Evolutionary conservation across 23 tunicate genomes (phyloP), one percentile per base, ranked within the genome.

Genomic region (Trididemnum miniatum): DNA sequence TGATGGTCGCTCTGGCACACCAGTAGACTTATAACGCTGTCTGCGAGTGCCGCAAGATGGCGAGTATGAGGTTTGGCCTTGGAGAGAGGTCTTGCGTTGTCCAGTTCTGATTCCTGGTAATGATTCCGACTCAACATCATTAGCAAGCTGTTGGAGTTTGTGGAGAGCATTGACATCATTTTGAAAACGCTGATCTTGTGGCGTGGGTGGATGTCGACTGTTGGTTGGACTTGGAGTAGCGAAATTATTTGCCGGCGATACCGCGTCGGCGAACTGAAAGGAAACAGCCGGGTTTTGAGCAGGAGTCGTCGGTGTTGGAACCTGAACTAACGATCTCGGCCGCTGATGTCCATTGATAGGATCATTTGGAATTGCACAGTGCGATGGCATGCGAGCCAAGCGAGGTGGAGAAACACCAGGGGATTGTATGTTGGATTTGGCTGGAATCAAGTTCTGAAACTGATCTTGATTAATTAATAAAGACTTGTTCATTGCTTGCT

Each of bases 121-220:
- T 12, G 66, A 30, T 9, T 28, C 66, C 26, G 65, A 9, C 66
- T 50, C 54, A 1, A 83, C 65, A 1, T 78, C 87, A 50, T 72
- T 85, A 5, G 94, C 65, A 0, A 89, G 76, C 50, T 89, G 83
- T 49, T 83, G 94, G 31, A 83, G 85, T 71, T 83, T 77, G 5
- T 49, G 57, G 25, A 89, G 50, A 27, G 62, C 35, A 73, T 78
- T 82, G 5, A 52, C 23, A 26, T 77, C 67, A 54, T 24, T 33
- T 31, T 73, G 37, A 9, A 12, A 24, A 31, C 38, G 12, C 32
- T 67, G 75, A 7, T 31, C 82, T n/a, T 33, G 27, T 40, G 82
- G 69, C 34, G 69, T 79, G n/a, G 33, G 34, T 2, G 77, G 50
- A 25, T 51, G 66, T 51, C 59, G 85, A 74, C 20, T 39, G 38